Base-by-base conservation (phyloP, 1,140 invertebrate genomes). In the Tetragonula clypearis region DNA sequence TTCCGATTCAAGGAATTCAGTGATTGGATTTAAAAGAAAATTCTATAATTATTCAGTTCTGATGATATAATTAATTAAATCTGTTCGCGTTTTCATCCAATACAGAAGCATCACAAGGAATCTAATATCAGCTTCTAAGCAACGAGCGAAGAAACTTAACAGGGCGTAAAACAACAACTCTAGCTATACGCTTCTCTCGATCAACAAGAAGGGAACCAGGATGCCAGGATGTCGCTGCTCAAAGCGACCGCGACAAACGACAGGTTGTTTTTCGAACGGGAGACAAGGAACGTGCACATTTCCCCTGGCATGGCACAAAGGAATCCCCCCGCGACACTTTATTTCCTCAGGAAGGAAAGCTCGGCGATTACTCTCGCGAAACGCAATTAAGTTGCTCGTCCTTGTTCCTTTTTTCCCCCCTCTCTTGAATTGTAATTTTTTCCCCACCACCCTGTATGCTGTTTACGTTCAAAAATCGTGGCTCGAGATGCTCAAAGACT, bases 281-380 rank as follows among this genome's bases (percentile, higher is more conserved):
- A 30, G 15, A 26, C 65, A 15, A 1, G 65, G 65, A 62, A 62
- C 23, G 11, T 0, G 60, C 60, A 23, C 12, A 26, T 66, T 30
- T 66, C 65, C 14, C 6, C 15, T 26, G 65, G 15, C 65, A 14
- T 26, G 14, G 65, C 12, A 66, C 65, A 66, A 56, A 41, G 73
- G 53, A 56, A 75, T 30, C n/a, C 49, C 49, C 8, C 4, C 55
- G n/a, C 53, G 73, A 75, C 73, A 75, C 73, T 75, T 75, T 58
- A 75, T 35, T n/a, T 75, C 26, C 55, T 55, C n/a, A 26, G 26
- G 15, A 26, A 30, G n/a, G 19, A 19, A 75, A 66, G 53, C n/a
- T n/a, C 55, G 19, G 58, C 55, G 55, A 75, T 75, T 56, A 56
- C 49, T 75, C 53, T 30, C 73, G 73, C 26, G 73, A 75, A 75